Conservation (phyloP, 2,113 vertebrate species). For the Pomatorhinus ruficollis region DNA sequence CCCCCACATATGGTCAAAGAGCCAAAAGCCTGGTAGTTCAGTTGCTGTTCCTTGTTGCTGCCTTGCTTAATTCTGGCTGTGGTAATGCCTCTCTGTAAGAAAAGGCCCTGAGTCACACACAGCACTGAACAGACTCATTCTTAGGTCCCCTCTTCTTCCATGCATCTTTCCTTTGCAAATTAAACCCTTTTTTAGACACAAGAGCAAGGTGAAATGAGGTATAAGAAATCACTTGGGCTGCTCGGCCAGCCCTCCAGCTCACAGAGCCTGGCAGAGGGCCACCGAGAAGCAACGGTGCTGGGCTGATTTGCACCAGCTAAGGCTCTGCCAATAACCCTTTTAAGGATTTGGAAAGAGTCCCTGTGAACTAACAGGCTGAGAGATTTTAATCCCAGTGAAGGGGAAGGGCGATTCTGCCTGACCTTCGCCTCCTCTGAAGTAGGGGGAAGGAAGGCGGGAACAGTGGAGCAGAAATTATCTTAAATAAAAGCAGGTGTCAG, state of each 20-base stretch:
- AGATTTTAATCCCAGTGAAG: neutral
- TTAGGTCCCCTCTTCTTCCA: neutral
- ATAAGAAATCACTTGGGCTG: neutral
- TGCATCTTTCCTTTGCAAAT: neutral
- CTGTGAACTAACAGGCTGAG: neutral
- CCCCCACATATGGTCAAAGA: neutral
- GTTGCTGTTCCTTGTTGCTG: neutral
- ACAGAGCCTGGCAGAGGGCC: neutral
- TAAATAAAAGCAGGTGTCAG: conserved; percentile 11
- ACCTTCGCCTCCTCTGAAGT: neutral
- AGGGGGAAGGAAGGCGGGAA: neutral
- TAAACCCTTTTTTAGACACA: neutral
- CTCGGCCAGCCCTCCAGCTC: neutral
- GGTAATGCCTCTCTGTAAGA: neutral
- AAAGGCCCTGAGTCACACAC: neutral
- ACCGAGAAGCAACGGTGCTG: neutral
- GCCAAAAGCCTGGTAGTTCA: neutral
- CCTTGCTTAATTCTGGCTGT: neutral
- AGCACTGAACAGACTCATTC: neutral
- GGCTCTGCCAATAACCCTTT: conserved; percentile 42
- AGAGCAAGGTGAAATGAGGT: neutral
- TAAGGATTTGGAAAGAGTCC: conserved; percentile 49
- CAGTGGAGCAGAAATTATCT: neutral
- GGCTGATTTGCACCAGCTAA: conserved; percentile 9
- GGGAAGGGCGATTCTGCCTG: neutral